phyloP scores from a whole-genome alignment of 2,797 vertebrate species.

The Sebastes hubbsi region DNA sequence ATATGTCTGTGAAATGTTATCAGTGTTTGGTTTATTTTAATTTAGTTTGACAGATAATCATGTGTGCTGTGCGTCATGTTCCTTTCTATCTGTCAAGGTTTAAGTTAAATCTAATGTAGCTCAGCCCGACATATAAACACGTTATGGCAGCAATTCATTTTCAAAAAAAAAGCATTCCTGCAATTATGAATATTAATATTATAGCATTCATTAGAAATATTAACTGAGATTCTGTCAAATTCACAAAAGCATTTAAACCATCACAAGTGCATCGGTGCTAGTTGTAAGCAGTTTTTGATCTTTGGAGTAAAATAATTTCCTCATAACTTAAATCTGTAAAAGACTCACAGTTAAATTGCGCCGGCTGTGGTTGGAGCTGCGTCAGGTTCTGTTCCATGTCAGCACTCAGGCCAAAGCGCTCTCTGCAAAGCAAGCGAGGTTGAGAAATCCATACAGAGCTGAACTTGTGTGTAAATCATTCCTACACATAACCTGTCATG shows the following conservation, averaged over 20 bases:
- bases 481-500: conserved; percentile 46
- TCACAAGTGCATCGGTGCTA: background rate
- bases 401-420: conserved; percentile 85
- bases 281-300: background rate
- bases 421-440: conserved; percentile 75
- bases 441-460: conserved; percentile 48
- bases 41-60: background rate
- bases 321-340: background rate
- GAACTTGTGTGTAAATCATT: conserved; percentile 64
- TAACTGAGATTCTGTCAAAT: background rate
- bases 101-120: background rate
- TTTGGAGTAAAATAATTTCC: background rate
- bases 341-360: conserved; percentile 77
- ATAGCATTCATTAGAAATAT: background rate
- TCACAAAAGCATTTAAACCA: background rate
- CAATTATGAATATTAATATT: background rate
- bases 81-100: background rate
- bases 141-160: background rate
- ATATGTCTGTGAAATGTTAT: background rate
- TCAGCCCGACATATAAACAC: background rate
- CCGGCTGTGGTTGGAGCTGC: conserved; percentile 75
- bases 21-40: background rate
- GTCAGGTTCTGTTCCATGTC: conserved; percentile 85
- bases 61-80: background rate
- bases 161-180: background rate